These are phyloP conservation scores for Parotocinclus haroldoi DNA, from an alignment of 2,797 vertebrate species.

Conservation along the genomic window DNA sequence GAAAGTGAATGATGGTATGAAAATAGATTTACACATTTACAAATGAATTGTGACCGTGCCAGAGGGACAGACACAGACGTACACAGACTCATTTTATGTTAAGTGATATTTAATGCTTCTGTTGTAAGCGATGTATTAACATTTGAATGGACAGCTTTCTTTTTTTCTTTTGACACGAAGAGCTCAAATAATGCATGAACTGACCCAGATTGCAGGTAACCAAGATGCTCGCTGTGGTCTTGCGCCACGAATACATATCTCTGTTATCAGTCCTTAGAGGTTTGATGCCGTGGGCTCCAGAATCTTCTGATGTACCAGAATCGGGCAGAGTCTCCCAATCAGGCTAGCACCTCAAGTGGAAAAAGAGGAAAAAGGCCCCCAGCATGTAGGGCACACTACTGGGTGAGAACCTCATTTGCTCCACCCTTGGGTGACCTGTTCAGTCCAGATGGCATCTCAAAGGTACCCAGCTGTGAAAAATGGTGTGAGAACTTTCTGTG, in stretches of 20 bases:
- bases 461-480: constrained; percentile 54
- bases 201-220: constrained; percentile 77
- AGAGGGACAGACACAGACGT: no score
- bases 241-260: constrained; percentile 48
- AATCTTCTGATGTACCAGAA: constrained; percentile 21
- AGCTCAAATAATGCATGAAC: constrained; percentile 75
- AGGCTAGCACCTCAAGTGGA: no score
- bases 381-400: constrained; percentile 52
- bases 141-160: constrained; percentile 48
- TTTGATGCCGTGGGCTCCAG: constrained; percentile 55
- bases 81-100: constrained; percentile 31
- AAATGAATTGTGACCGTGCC: no score
- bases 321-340: constrained; percentile 39
- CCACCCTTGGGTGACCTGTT: constrained; percentile 54
- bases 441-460: constrained; percentile 55
- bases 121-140: constrained; percentile 32
- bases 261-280: constrained; percentile 62
- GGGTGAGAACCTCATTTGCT: constrained; percentile 53
- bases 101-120: constrained; percentile 30
- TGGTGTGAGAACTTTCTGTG: constrained; percentile 19
- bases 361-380: no score
- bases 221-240: constrained; percentile 53
- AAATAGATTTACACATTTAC: no score
- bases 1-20: no score
- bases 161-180: constrained; percentile 56